phyloP scores from a whole-genome alignment of 2,888 invertebrate species.

The Venusia cambrica region DNA sequence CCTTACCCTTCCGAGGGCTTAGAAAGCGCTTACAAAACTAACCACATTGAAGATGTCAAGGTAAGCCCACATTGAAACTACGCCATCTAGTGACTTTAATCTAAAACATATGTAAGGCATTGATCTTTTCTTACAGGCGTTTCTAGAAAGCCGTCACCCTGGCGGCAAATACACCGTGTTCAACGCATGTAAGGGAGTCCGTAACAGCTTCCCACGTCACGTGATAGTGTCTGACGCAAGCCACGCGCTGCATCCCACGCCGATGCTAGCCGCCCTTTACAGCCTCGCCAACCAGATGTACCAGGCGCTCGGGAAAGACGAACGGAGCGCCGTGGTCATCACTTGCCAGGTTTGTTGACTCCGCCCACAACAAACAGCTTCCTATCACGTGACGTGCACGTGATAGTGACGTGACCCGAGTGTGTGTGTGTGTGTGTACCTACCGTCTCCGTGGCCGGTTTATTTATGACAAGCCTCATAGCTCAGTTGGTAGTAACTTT shows the following conservation, averaged over 20 bases:
- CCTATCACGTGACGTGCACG: too few species aligned
- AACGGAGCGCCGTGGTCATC: conserved; percentile 90
- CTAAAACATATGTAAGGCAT: too few species aligned
- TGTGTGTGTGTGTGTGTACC: too few species aligned
- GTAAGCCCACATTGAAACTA: conserved; percentile 53
- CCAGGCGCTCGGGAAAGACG: conserved; percentile 90
- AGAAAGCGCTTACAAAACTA: conserved; percentile 95
- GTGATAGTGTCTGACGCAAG: conserved; percentile 82
- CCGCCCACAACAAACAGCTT: not conserved
- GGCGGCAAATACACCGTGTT: conserved; percentile 91
- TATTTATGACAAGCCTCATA: too few species aligned
- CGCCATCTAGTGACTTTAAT: too few species aligned
- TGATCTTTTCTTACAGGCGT: conserved; percentile 70
- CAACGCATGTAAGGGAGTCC: conserved; percentile 84
- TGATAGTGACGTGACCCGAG: too few species aligned
- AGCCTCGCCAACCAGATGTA: conserved; percentile 93
- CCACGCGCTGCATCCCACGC: conserved; percentile 84
- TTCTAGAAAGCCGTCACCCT: conserved; percentile 88
- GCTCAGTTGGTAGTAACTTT: too few species aligned
- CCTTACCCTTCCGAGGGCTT: conserved; percentile 97
- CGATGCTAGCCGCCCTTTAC: conserved; percentile 89
- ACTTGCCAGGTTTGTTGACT: conserved; percentile 91
- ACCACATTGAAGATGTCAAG: conserved; percentile 95
- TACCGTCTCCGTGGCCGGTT: too few species aligned
- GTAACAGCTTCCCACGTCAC: conserved; percentile 79